Conservation (phyloP, 2,113 vertebrate genomes). For the Piprites chloris region DNA sequence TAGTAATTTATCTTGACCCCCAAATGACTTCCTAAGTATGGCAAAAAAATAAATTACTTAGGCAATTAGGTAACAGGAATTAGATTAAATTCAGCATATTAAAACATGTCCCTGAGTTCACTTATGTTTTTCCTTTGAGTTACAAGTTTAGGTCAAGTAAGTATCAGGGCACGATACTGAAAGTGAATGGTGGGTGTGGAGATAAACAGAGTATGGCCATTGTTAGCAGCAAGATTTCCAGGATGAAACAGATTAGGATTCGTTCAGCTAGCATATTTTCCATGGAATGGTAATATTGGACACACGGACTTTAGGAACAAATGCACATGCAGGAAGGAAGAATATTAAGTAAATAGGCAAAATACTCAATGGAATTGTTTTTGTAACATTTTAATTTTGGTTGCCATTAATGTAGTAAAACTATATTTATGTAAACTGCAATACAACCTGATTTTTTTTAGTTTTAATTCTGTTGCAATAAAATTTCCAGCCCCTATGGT, state of each 20-base stretch:
- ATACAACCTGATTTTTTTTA: neutral
- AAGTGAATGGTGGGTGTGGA: conserved; percentile 37
- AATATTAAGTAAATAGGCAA: neutral
- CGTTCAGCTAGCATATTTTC: conserved; percentile 41
- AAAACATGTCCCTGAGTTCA: conserved; percentile 21
- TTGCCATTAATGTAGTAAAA: neutral
- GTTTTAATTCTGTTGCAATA: neutral
- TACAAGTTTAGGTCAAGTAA: conserved; percentile 8
- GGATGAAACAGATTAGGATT: conserved; percentile 50
- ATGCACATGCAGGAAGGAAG: conserved; percentile 32
- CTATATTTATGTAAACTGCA: neutral
- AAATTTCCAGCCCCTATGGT: neutral
- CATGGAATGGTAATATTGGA: neutral
- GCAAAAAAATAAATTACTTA: neutral
- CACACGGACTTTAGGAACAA: conserved; percentile 12
- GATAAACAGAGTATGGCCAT: neutral
- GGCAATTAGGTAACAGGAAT: conserved; percentile 21
- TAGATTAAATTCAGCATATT: neutral
- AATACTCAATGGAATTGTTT: conserved; percentile 1
- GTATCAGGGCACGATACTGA: neutral
- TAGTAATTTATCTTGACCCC: conserved; percentile 2
- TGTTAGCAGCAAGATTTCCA: conserved; percentile 44
- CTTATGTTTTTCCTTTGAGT: conserved; percentile 7
- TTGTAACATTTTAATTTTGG: neutral
- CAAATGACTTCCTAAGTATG: conserved; percentile 5